Base-by-base conservation (phyloP, 2,797 vertebrate genomes). In the Astyanax mexicanus region DNA sequence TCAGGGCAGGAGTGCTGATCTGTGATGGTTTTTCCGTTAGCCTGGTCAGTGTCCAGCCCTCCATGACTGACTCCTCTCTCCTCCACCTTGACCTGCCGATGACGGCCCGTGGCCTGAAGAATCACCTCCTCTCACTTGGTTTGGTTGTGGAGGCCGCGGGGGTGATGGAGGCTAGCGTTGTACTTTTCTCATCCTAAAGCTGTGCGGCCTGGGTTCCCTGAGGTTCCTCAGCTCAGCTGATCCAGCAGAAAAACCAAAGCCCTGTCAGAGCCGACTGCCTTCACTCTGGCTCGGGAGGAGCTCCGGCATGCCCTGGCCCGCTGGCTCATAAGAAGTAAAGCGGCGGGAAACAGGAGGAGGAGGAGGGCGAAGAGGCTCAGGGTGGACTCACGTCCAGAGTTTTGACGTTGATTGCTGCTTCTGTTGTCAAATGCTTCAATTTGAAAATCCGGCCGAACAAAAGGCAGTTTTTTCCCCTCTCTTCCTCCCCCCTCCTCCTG, bases 331-430 rank as follows among this genome's bases (percentile, higher is more conserved):
- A 86, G 91, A 86, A 91, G 90, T 91, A 89, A 90, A 89, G 84
- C 81, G 60, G 84, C 84, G 88, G 83, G 15, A n/a, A 57, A 11
- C 19, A 45, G 44, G 80, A 80, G 80, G 80, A 47, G 66, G 69
- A 47, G n/a, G 47, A 44, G 77, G 67, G 60, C 32, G 19, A n/a
- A 47, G 51, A 58, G 81, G 49, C 74, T 69, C 66, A 70, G 78
- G 85, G 75, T 73, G 81, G 88, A 89, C 78, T 81, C 85, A 89
- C 84, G 84, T 89, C 84, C 87, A 78, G 83, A 85, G 68, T 64
- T 90, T 87, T 90, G 84, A 89, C 83, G 83, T 88, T 85, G 87
- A 89, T 89, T 90, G 86, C 84, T 86, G 81, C 86, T 85, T 90
- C 91, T 91, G 89, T 90, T 91, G 79, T 84, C 88, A 86, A 83